Base-by-base conservation (phyloP, 2,888 invertebrate genomes). In the Tenthredo notha region DNA sequence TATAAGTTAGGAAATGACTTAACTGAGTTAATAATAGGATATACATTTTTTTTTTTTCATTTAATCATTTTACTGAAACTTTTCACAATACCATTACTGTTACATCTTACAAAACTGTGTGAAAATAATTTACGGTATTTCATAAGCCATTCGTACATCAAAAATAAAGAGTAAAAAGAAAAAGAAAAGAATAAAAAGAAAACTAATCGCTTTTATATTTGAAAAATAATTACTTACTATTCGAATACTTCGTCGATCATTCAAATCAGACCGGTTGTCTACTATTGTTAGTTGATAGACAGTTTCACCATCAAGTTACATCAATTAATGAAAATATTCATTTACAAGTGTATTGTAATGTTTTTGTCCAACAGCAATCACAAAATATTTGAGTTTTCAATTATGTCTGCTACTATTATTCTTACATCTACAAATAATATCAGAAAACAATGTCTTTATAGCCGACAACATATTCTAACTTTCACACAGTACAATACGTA, bases 101-200 rank as follows among this genome's bases (percentile, higher is more conserved):
- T 50, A 50, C 33, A 21, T 50, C 29, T 33, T 54, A 54, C 9
- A 12, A 54, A 77, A 54, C 50, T 54, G 47, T 18, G n/a, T 54
- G n/a, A 54, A 77, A 77, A 77, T 54, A 77, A 50, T 33, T 77
- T 33, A 25, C 50, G 25, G 2, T 50, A 54, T n/a, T 54, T 77
- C n/a, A 54, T 2, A 18, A 33, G 29, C 43, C 9, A 10, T 50
- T 10, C 54, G 33, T 7, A 47, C 50, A 43, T 25, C 9, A 12
- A 21, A 33, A 50, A 33, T 25, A 12, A 67, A 12, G 25, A 15
- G 33, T 12, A 33, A 33, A 67, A 33, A 67, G 0, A 67, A 33
- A 33, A 33, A 33, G 33, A 29, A 67, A 67, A 67, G 3, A 67
- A 67, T 15, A 18, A 67, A 67, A 29, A 67, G 1, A 33, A 33